Base-by-base conservation (phyloP, 2,888 invertebrate genomes). In the Coenonympha glycerion region DNA sequence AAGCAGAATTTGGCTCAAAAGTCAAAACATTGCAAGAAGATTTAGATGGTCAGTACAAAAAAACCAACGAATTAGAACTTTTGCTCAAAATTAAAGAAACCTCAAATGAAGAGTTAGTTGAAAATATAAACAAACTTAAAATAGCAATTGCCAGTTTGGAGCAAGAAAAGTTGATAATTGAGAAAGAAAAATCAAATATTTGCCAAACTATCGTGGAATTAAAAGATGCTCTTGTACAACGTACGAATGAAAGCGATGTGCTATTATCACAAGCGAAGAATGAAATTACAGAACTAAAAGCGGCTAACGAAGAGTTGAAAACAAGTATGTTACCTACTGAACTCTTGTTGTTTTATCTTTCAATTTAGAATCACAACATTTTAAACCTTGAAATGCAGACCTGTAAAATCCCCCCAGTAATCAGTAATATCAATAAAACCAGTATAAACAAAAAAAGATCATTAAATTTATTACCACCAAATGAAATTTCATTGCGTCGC, bases 181-280 rank as follows among this genome's bases (percentile, higher is more conserved):
- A 57, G 28, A 33, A 39, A 42, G 42, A 48, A 34, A 54, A 36
- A 18, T 46, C 15, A n/a, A 49, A 62, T 18, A 44, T 56, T n/a
- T 47, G 47, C 36, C 47, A 53, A 22, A 36, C 44, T 30, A 30
- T 56, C 11, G 30, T 9, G 19, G 59, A 61, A 37, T 40, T 57
- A 18, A 59, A 76, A 11, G 47, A n/a, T 13, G 76, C 44, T 68
- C 68, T 55, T 69, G 47, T 51, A 71, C 53, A 71, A 73, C 37
- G 66, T 61, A 15, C 67, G 63, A 15, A 70, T 71, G n/a, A 64
- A 56, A 30, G 65, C 18, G 36, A 53, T 26, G 39, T 44, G 22
- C 42, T 57, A 11, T 30, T 58, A 8, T 11, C 30, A 9, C 24
- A 54, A 42, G 34, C 59, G 13, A 53, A 52, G 30, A 48, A 65